These are phyloP conservation scores for Caligus rogercresseyi DNA, from an alignment of 1,140 invertebrate species.

Conservation along the genomic window DNA sequence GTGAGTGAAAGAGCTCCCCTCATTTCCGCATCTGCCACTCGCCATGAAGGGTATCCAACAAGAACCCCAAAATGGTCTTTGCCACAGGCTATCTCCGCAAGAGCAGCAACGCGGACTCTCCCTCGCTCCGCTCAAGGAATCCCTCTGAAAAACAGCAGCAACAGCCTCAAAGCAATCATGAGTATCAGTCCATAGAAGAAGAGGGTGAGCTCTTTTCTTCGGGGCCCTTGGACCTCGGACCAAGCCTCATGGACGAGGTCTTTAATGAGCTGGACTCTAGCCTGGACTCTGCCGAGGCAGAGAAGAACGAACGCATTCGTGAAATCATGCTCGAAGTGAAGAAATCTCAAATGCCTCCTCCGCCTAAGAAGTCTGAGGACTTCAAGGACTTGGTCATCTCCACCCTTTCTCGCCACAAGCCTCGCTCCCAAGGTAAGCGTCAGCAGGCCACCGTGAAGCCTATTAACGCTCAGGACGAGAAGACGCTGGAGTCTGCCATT, in stretches of 20 bases:
- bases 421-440: not conserved
- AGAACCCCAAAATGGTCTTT: constrained; percentile 12
- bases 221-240: constrained; percentile 71
- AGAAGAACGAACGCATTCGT: not conserved
- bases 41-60: constrained; percentile 20
- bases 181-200: constrained; percentile 82
- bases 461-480: constrained; percentile 80
- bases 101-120: not conserved
- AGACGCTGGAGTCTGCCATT: constrained; percentile 79
- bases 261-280: constrained; percentile 48
- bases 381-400: constrained; percentile 14
- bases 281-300: constrained; percentile 20
- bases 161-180: constrained; percentile 34
- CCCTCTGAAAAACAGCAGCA: not conserved
- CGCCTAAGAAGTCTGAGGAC: constrained; percentile 4
- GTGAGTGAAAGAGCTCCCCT: constrained; percentile 30
- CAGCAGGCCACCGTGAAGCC: constrained; percentile 46
- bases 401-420: constrained; percentile 3
- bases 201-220: constrained; percentile 34
- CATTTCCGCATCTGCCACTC: constrained; percentile 22
- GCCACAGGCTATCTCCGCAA: constrained; percentile 16
- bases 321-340: not conserved
- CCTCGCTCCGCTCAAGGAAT: too few relatives aligned
- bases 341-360: not conserved
- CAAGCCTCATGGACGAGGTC: constrained; percentile 82